Base-by-base conservation (phyloP, 2,797 vertebrate species). In the Antennarius maculatus region DNA sequence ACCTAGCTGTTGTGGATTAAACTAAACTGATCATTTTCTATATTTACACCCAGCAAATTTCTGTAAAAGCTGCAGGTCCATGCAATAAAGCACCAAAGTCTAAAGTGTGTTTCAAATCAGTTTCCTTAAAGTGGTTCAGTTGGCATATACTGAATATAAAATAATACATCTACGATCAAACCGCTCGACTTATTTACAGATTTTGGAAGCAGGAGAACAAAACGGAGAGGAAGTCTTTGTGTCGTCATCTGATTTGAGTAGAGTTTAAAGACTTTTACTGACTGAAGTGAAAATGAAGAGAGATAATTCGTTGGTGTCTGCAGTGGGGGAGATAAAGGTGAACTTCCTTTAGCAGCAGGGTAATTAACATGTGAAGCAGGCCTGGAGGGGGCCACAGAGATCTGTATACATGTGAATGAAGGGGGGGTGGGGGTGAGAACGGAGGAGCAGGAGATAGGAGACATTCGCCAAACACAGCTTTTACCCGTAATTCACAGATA, bases 281-380 rank as follows among this genome's bases (percentile, higher is more conserved):
- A 23, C 1, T 23, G 23, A 23, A 23, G 23, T 23, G 23, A 45
- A 63, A 29, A 53, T 28, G 14, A 41, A 47, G 29, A 4, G 3
- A 34, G 5, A 50, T 28, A 41, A 11, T 23, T 48, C 41, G 9
- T 42, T 45, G 27, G 31, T 70, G 16, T 61, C 17, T 28, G 31
- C 16, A 17, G 47, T 14, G 27, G 16, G 42, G 54, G 9, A 17
- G 15, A 42, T 23, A 13, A 56, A 65, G 47, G 18, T 48, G 54
- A 31, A 39, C 54, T 53, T 60, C 54, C 54, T 13, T 29, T 1
- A 65, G 42, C 47, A 54, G 64, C 50, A 50, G 57, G 16, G 3
- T 55, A 61, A 81, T 86, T 83, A 69, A 34, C 80, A 86, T 65
- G 45, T 77, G 76, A 81, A 76, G 57, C 28, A 16, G 23, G 18